Conservation (phyloP, 2,113 vertebrate species). For the Nyctereutes procyonoides region DNA sequence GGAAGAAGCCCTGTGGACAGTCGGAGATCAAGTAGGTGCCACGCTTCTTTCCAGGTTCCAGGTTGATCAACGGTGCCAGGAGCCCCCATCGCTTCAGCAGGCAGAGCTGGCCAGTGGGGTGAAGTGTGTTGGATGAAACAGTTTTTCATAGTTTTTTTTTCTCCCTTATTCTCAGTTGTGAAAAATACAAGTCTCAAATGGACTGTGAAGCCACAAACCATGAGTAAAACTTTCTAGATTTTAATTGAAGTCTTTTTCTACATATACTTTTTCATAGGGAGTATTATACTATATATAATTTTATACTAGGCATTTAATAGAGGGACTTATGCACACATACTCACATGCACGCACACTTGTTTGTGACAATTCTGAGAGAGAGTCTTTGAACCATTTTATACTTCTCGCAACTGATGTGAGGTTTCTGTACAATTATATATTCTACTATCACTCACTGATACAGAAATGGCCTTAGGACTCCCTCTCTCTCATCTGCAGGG, state of each 20-base stretch:
- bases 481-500: background rate
- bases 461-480: background rate
- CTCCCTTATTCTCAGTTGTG: background rate
- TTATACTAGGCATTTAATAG: background rate
- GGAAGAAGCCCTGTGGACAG: constrained; percentile 95
- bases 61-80: background rate
- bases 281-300: background rate
- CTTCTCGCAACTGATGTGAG: background rate
- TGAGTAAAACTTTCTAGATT: background rate
- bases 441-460: background rate
- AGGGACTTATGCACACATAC: background rate
- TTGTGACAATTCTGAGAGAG: background rate
- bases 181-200: constrained; percentile 1
- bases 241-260: constrained; percentile 5
- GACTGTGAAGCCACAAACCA: background rate
- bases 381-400: background rate
- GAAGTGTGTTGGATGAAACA: background rate
- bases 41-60: background rate
- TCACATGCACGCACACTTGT: background rate
- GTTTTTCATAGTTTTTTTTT: background rate
- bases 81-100: background rate
- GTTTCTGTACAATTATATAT: background rate
- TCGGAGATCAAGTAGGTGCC: constrained; percentile 95
- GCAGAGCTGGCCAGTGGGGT: background rate
- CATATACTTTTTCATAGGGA: background rate